Evolutionary conservation across 2,888 invertebrate species (phyloP).

Genomic region (Cryptophagus acutangulus): DNA sequence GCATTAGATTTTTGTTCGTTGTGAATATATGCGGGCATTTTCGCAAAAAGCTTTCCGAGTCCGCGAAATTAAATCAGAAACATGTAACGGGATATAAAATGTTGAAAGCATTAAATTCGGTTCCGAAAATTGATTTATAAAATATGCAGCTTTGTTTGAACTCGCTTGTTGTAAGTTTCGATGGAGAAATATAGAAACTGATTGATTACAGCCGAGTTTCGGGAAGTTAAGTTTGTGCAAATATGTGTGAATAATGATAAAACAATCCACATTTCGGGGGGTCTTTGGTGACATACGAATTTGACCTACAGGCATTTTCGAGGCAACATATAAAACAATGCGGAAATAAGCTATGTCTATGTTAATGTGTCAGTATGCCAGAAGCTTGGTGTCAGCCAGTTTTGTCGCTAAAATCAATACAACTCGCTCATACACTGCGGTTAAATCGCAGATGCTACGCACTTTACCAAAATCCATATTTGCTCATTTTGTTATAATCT

Average conservation of each 20-base stretch:
- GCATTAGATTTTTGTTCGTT: too few relatives aligned
- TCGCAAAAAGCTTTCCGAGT: conserved; percentile 7
- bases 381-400: conserved; percentile 11
- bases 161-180: neutral
- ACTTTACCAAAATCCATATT: conserved; percentile 6
- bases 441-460: conserved; percentile 10
- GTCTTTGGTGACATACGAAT: conserved; percentile 8
- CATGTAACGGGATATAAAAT: conserved; percentile 1
- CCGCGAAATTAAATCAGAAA: conserved; percentile 7
- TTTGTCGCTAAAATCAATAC: conserved; percentile 13
- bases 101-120: conserved; percentile 7
- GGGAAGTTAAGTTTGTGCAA: too few relatives aligned
- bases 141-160: conserved; percentile 2
- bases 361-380: conserved; percentile 28
- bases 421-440: conserved; percentile 8
- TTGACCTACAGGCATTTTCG: conserved; percentile 5
- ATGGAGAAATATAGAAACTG: too few relatives aligned
- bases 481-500: conserved; percentile 4
- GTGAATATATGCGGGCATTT: conserved; percentile 5
- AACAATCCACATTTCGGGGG: too few relatives aligned
- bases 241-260: too few relatives aligned
- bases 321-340: conserved; percentile 8
- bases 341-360: conserved; percentile 28
- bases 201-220: too few relatives aligned
- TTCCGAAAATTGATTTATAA: too few relatives aligned